A percentile compares a stretch with the other conserved stretches of the same genome.
These are phyloP conservation scores for Xestia rhomboidea DNA, from an alignment of 2,888 invertebrate genomes.

Conservation along the genomic window DNA sequence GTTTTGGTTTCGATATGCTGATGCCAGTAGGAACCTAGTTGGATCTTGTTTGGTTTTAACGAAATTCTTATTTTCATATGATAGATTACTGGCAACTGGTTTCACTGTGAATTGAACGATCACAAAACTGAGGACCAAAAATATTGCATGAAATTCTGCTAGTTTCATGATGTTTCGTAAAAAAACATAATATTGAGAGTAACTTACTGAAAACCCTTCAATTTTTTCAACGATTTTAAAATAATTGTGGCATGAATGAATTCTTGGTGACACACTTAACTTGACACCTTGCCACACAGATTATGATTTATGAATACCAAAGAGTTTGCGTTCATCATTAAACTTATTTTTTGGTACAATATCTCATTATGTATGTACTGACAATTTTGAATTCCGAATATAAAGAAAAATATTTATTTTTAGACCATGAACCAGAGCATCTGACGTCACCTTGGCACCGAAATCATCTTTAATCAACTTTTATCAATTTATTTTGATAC, in stretches of 20 bases:
- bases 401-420: background rate
- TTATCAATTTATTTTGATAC: slow-evolving; percentile 2
- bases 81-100: slow-evolving; percentile 37
- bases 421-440: background rate
- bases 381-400: background rate
- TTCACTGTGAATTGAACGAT: slow-evolving; percentile 31
- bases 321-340: background rate
- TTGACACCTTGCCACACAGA: background rate
- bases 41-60: slow-evolving; percentile 53
- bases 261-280: background rate
- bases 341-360: background rate
- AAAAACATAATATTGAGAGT: slow-evolving; percentile 14
- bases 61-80: slow-evolving; percentile 54
- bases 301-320: background rate
- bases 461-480: background rate
- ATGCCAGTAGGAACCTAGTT: slow-evolving; percentile 31
- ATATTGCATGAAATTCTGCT: slow-evolving; percentile 25
- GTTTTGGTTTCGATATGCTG: slow-evolving; percentile 35
- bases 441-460: background rate
- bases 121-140: slow-evolving; percentile 27
- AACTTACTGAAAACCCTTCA: slow-evolving; percentile 1
- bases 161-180: slow-evolving; percentile 40
- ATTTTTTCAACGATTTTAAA: slow-evolving; percentile 28
- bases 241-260: background rate
- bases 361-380: background rate